Evolutionary conservation across 2,797 vertebrate species (phyloP).

Genomic region (Masticophis lateralis): DNA sequence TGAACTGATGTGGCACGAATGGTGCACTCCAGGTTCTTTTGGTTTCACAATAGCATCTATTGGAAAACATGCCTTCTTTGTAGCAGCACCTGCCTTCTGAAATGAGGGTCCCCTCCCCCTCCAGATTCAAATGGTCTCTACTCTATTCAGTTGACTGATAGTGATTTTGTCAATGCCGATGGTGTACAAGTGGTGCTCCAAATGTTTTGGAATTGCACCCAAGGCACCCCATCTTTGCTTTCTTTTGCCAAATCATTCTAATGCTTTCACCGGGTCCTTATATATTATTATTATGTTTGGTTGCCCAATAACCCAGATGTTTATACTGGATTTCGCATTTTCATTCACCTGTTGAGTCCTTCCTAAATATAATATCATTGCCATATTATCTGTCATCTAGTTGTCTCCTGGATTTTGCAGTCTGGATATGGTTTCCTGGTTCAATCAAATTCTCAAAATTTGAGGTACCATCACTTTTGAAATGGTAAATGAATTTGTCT

Average conservation of each 20-base stretch:
- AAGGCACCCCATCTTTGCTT: not conserved
- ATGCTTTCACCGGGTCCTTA: not conserved
- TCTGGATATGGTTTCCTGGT: not conserved
- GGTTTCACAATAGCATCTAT: not conserved
- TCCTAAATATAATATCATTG: not conserved
- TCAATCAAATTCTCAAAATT: not conserved
- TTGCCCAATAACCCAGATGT: not conserved
- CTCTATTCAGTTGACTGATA: not conserved
- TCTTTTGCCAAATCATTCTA: not conserved
- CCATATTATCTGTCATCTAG: not conserved
- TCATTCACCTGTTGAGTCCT: not conserved
- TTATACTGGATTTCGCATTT: not conserved
- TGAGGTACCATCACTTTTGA: not conserved
- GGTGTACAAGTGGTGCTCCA: not conserved
- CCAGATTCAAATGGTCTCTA: not conserved
- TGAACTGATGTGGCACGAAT: not conserved
- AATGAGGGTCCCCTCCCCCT: not conserved
- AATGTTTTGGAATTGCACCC: not conserved
- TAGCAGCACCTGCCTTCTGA: not conserved
- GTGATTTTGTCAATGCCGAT: not conserved
- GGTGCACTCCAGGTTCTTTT: not conserved
- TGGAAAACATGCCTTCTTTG: not conserved
- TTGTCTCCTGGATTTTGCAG: not conserved
- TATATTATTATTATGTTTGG: not conserved
- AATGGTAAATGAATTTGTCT: not conserved